These are phyloP conservation scores for Epistrophe eligans DNA, from an alignment of 2,888 invertebrate species.

Conservation along the genomic window DNA sequence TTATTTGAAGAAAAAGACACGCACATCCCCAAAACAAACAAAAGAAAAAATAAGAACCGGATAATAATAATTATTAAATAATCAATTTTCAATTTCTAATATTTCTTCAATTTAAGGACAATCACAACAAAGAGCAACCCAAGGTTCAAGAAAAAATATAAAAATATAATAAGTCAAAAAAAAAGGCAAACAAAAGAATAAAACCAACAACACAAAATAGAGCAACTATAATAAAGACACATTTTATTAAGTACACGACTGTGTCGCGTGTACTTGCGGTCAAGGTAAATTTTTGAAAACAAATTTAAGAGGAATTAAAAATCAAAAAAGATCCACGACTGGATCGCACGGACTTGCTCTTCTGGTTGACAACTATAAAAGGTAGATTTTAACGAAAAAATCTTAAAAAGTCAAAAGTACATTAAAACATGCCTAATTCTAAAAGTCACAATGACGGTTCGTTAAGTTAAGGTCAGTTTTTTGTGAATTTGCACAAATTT, in stretches of 20 bases:
- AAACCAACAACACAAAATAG: not conserved
- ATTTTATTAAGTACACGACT: not conserved
- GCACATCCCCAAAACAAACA: not conserved
- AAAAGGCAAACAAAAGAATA: not conserved
- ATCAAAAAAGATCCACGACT: too few species aligned
- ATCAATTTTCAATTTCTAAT: slow-evolving; percentile 60
- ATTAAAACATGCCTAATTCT: too few species aligned
- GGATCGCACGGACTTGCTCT: too few species aligned
- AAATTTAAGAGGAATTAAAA: too few species aligned
- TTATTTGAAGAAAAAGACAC: slow-evolving; percentile 1
- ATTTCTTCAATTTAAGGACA: slow-evolving; percentile 54
- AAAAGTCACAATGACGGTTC: too few species aligned
- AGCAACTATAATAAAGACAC: not conserved
- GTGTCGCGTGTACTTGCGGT: not conserved
- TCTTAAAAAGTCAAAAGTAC: too few species aligned
- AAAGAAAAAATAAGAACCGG: not conserved
- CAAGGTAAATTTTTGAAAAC: too few species aligned
- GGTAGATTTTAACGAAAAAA: too few species aligned
- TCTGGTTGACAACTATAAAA: too few species aligned
- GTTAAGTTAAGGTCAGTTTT: too few species aligned
- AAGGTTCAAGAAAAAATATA: not conserved
- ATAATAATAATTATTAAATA: slow-evolving; percentile 39
- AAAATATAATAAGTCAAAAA: not conserved
- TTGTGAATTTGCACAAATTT: too few species aligned
- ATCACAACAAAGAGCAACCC: slow-evolving; percentile 27